Percentiles rank a stretch among this genome's conserved stretches.
Evolutionary conservation across 2,888 invertebrate species (phyloP).

Genomic region (Dioctria linearis): DNA sequence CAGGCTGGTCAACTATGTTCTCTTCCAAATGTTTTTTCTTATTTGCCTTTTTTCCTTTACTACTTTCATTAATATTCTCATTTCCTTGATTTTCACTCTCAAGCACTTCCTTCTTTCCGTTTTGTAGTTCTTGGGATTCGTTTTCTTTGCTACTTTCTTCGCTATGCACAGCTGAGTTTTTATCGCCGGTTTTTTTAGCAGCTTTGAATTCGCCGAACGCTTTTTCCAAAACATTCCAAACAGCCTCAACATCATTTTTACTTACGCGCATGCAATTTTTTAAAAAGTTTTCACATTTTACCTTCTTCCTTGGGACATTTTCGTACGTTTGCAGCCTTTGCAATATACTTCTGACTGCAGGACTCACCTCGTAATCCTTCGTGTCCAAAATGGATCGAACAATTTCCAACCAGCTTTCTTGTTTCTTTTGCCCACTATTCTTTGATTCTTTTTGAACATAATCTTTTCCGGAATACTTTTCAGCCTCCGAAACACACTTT

Average conservation of each 20-base stretch:
- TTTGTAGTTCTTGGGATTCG: background rate
- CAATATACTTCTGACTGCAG: constrained; percentile 76
- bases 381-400: constrained; percentile 67
- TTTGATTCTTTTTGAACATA: constrained; percentile 78
- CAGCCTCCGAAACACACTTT: constrained; percentile 89
- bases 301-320: constrained; percentile 89
- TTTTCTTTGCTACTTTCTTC: background rate
- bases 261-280: constrained; percentile 76
- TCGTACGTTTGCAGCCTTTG: constrained; percentile 79
- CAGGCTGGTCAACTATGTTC: constrained; percentile 12
- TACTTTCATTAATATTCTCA: background rate
- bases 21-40: background rate
- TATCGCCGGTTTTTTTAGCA: too few species aligned
- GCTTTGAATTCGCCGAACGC: constrained; percentile 71
- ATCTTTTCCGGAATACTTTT: constrained; percentile 90
- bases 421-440: constrained; percentile 90
- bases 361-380: constrained; percentile 65
- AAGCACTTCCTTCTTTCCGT: background rate
- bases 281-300: constrained; percentile 86
- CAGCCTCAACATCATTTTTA: constrained; percentile 78
- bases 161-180: background rate
- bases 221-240: constrained; percentile 75
- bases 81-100: background rate
- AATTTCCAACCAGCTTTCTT: constrained; percentile 81
- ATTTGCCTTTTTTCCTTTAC: constrained; percentile 10